Evolutionary conservation across 2,113 vertebrate species (phyloP).

Genomic region (Xiphophorus hellerii): DNA sequence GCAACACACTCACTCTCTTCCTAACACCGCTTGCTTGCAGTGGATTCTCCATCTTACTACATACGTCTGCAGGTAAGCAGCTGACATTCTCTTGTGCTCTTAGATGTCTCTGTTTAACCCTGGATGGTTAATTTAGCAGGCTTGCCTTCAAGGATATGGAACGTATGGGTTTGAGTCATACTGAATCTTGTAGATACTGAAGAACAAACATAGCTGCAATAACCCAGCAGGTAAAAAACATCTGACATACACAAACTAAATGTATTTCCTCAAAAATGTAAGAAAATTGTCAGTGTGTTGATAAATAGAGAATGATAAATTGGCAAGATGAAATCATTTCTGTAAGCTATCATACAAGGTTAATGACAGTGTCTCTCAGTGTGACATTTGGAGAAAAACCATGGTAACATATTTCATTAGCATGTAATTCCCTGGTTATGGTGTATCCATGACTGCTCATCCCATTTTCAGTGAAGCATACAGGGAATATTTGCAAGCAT

Average conservation of each 20-base stretch:
- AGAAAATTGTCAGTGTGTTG: background rate
- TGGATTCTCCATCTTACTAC: conserved; percentile 59
- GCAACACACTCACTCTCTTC: conserved; percentile 50
- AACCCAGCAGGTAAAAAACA: conserved; percentile 26
- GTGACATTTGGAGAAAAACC: conserved; percentile 23
- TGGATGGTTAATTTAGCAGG: conserved; percentile 30
- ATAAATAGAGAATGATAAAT: conserved; percentile 5
- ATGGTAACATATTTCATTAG: conserved; percentile 17
- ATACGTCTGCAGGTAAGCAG: conserved; percentile 65
- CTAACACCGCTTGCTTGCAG: conserved; percentile 49
- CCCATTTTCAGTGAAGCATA: background rate
- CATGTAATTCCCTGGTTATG: background rate
- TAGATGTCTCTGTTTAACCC: conserved; percentile 4
- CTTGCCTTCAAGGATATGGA: conserved; percentile 15
- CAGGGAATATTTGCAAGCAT: background rate
- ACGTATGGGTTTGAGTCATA: conserved; percentile 27
- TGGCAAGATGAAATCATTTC: conserved; percentile 10
- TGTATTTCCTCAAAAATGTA: conserved; percentile 7
- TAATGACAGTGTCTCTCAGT: conserved; percentile 10
- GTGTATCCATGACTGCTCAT: background rate
- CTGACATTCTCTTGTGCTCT: conserved; percentile 20
- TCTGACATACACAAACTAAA: conserved; percentile 3
- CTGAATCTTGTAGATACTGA: conserved; percentile 24
- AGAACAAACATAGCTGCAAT: conserved; percentile 19
- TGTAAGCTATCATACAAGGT: conserved; percentile 3